phyloP scores from a whole-genome alignment of 2,797 vertebrate species.

The Acipenser ruthenus region DNA sequence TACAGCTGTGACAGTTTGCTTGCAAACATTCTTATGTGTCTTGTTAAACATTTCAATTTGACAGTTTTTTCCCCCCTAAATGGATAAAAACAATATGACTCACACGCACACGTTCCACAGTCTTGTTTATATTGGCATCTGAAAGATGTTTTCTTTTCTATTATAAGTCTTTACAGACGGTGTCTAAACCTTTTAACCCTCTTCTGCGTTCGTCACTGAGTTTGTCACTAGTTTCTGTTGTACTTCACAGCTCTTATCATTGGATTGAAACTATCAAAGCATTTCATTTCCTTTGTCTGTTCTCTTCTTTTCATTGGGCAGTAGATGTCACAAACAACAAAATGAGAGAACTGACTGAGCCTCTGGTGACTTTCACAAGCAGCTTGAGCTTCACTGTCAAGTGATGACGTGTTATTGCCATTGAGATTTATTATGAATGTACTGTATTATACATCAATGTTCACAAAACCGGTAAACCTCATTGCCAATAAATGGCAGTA shows the following conservation, averaged over 20 bases:
- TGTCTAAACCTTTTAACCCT: slow-evolving; percentile 24
- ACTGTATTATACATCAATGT: no score
- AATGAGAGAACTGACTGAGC: slow-evolving; percentile 30
- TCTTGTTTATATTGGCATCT: no score
- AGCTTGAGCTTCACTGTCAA: slow-evolving; percentile 21
- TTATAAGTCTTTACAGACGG: slow-evolving; percentile 8
- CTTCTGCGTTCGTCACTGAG: background rate
- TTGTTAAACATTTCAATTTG: no score
- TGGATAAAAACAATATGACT: no score
- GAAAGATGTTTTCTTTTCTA: background rate
- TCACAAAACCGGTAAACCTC: no score
- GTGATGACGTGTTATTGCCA: no score
- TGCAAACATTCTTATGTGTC: no score
- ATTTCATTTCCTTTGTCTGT: slow-evolving; percentile 33
- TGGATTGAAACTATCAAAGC: slow-evolving; percentile 48
- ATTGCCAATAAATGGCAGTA: no score
- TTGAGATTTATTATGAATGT: no score
- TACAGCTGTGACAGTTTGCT: no score
- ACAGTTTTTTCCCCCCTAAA: no score
- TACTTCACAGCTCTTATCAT: slow-evolving; percentile 37
- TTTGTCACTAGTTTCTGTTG: slow-evolving; percentile 17
- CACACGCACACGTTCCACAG: no score
- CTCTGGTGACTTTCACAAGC: slow-evolving; percentile 30
- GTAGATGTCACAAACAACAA: slow-evolving; percentile 39
- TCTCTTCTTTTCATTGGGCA: slow-evolving; percentile 28